Evolutionary conservation across 2,797 vertebrate species (phyloP), one percentile per base, ranked within the genome.

Genomic region (Zenarchopterus dispar): DNA sequence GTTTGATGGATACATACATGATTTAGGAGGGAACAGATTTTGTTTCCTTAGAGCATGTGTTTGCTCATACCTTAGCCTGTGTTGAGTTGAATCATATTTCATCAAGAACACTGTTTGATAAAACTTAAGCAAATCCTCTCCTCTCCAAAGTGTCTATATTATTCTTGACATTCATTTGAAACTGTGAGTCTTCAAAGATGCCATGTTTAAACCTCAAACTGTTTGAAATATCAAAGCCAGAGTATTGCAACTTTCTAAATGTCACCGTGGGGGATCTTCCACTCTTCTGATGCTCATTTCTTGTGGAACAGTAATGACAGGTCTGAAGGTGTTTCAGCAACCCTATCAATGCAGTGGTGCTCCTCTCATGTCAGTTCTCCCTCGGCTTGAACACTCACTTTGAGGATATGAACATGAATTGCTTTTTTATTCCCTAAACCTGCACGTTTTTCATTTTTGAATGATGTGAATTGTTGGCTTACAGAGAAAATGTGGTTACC

Each of bases 201-300:
- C 63, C 74, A 67, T 65, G 82, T 89, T 89, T 90, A 91, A 90
- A 90, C 79, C 86, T 65, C 68, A n/a, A 78, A 80, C 75, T 81
- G 79, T 90, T 90, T 90, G 83, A 93, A 92, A 91, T 91, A 92
- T 92, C 88, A 89, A 92, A 92, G 87, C 31, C 3, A 39, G 67
- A 22, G 78, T 84, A 89, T 81, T 89, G 71, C 82, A 91, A 88
- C 87, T 89, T 91, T 88, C 76, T 81, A 91, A 92, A 93, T 93
- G 89, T 91, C 91, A 93, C 82, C 59, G 60, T 76, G 62, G 89
- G 84, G 86, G 84, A 83, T 88, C 80, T 84, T 89, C 77, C 78
- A 67, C 48, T 67, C 75, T 68, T 89, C 86, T 88, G 84, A 92
- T 88, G 86, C 83, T 80, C 65, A 58, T 78, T 88, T 89, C 80